A percentile compares a stretch with the other conserved stretches of the same genome.
Evolutionary conservation across 2,888 invertebrate genomes (phyloP).

Genomic region (Apotomis turbidana): DNA sequence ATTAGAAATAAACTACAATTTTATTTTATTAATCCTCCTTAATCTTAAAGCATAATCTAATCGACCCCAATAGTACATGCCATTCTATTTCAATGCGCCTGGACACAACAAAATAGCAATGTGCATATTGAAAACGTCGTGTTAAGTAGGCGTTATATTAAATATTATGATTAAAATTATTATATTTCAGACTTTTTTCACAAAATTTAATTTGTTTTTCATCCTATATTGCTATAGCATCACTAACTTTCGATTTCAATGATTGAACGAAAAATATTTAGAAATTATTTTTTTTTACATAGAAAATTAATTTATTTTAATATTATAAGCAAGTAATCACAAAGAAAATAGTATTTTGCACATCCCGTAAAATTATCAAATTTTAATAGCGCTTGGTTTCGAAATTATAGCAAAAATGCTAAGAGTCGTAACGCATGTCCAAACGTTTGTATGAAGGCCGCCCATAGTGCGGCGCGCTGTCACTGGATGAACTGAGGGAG

Average conservation of each 20-base stretch:
- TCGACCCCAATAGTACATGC: not conserved
- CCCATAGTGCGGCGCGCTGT: slow-evolving; percentile 3
- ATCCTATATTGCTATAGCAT: not conserved
- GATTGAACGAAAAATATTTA: not conserved
- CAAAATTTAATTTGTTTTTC: not conserved
- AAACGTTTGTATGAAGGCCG: not conserved
- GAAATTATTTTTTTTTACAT: not conserved
- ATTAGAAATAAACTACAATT: not conserved
- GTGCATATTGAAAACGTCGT: no score
- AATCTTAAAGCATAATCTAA: not conserved
- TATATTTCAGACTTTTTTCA: not conserved
- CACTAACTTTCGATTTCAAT: not conserved
- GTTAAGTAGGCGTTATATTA: no score
- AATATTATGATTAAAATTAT: not conserved
- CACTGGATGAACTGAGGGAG: no score
- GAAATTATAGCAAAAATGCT: no score
- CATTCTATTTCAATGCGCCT: no score
- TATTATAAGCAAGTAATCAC: not conserved
- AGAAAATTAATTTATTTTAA: not conserved
- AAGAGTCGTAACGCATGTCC: not conserved
- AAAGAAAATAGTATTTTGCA: not conserved
- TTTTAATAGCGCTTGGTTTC: no score
- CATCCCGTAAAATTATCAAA: not conserved
- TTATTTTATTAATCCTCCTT: not conserved
- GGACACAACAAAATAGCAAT: no score